These are phyloP conservation scores for Phenganax marumi DNA, from an alignment of 92 coral and sea anemone genomes.

Conservation along the genomic window DNA sequence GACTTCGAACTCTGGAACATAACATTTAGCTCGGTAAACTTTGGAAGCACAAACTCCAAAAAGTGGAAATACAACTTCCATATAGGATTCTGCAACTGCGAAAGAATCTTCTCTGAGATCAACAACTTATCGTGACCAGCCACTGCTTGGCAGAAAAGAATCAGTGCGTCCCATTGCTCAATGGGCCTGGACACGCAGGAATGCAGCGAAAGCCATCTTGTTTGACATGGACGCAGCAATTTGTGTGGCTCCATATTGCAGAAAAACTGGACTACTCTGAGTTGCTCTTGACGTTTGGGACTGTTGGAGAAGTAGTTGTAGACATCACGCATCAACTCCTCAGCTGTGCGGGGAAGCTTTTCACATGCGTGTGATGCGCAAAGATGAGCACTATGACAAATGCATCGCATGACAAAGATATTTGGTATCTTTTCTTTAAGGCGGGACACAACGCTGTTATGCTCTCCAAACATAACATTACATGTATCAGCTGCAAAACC, in stretches of 20 bases:
- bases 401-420: slow-evolving; percentile 28
- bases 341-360: slow-evolving; percentile 32
- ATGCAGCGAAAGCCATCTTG: slow-evolving; percentile 36
- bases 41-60: slow-evolving; percentile 36
- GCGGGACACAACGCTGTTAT: slow-evolving; percentile 24
- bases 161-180: slow-evolving; percentile 31
- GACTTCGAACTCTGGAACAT: slow-evolving; percentile 39
- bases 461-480: slow-evolving; percentile 36
- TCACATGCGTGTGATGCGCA: slow-evolving; percentile 36
- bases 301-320: slow-evolving; percentile 29
- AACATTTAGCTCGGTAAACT: slow-evolving; percentile 29
- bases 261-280: slow-evolving; percentile 17
- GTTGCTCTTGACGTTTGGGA: slow-evolving; percentile 17
- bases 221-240: slow-evolving; percentile 32
- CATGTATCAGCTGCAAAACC: slow-evolving; percentile 33
- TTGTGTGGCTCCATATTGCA: slow-evolving; percentile 27
- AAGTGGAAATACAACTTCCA: slow-evolving; percentile 41
- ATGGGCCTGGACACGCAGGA: slow-evolving; percentile 22
- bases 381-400: slow-evolving; percentile 35
- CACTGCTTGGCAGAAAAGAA: slow-evolving; percentile 26
- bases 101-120: slow-evolving; percentile 24
- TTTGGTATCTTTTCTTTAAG: slow-evolving; percentile 30
- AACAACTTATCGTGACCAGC: slow-evolving; percentile 27
- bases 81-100: slow-evolving; percentile 25
- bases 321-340: slow-evolving; percentile 4